Percentiles rank a stretch among this genome's conserved stretches.
Conservation (phyloP, 1,140 invertebrate species). For the Heterodera carotae region DNA sequence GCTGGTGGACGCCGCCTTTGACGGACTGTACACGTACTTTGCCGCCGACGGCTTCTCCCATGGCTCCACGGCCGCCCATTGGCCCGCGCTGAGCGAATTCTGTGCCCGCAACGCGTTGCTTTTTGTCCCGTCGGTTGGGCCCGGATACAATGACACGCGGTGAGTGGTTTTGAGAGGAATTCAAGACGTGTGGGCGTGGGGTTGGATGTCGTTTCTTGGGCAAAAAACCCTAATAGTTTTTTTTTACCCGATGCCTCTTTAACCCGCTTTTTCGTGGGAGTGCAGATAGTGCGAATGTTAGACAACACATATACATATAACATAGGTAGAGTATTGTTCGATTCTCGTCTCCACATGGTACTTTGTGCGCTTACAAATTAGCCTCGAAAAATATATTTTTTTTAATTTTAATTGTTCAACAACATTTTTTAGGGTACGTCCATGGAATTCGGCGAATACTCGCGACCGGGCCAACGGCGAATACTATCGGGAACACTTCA, state of each 20-base stretch:
- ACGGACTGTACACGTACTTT: slow-evolving; percentile 70
- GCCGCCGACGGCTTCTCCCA: slow-evolving; percentile 68
- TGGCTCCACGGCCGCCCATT: slow-evolving; percentile 67
- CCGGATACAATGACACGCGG: slow-evolving; percentile 68
- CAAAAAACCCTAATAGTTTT: no score
- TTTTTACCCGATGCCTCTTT: no score
- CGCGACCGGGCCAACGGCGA: slow-evolving; percentile 66
- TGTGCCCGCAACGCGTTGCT: slow-evolving; percentile 64
- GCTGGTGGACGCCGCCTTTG: slow-evolving; percentile 67
- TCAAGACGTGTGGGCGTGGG: no score
- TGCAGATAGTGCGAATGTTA: no score
- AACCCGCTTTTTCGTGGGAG: no score
- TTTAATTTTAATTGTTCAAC: not conserved
- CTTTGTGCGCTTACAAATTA: no score
- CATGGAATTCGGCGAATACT: slow-evolving; percentile 68
- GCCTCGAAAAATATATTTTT: no score
- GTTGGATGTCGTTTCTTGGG: no score
- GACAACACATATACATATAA: no score
- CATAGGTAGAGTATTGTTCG: no score
- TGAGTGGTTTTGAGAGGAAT: not conserved
- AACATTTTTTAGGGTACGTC: slow-evolving; percentile 60
- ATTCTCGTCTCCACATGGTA: no score
- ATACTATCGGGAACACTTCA: slow-evolving; percentile 67
- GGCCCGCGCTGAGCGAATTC: slow-evolving; percentile 65
- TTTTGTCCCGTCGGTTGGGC: slow-evolving; percentile 68